These are phyloP conservation scores for Planococcus citri DNA, from an alignment of 1,140 invertebrate genomes.

Conservation along the genomic window DNA sequence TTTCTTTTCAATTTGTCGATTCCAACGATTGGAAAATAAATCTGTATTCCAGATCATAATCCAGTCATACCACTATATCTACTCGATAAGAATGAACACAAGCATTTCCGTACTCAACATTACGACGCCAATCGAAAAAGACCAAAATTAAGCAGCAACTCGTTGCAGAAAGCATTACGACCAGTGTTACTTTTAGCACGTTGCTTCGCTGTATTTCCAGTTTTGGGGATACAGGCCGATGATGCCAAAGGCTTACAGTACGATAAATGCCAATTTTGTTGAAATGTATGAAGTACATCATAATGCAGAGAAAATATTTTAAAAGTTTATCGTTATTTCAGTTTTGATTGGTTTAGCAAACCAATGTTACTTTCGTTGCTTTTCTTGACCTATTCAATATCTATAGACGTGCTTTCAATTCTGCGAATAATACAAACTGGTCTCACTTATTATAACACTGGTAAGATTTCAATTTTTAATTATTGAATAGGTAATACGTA, in stretches of 20 bases:
- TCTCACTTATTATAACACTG: constrained; percentile 24
- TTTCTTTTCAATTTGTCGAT: no score
- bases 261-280: no score
- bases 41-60: neutral
- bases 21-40: no score
- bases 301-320: no score
- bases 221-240: constrained; percentile 31
- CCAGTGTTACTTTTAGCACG: constrained; percentile 38
- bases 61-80: neutral
- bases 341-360: constrained; percentile 22
- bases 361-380: constrained; percentile 11
- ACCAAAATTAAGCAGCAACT: constrained; percentile 26
- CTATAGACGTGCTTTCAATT: constrained; percentile 22
- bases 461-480: no score
- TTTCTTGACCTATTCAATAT: constrained; percentile 14
- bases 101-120: neutral
- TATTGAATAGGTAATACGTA: no score
- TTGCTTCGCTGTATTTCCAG: constrained; percentile 38
- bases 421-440: constrained; percentile 21
- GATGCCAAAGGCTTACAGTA: constrained; percentile 1
- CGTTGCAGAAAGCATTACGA: constrained; percentile 34
- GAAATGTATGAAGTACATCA: no score
- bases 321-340: constrained; percentile 3
- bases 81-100: neutral
- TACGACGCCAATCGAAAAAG: neutral